phyloP scores from a whole-genome alignment of 2,888 invertebrate genomes.

The Octodonta nipae region DNA sequence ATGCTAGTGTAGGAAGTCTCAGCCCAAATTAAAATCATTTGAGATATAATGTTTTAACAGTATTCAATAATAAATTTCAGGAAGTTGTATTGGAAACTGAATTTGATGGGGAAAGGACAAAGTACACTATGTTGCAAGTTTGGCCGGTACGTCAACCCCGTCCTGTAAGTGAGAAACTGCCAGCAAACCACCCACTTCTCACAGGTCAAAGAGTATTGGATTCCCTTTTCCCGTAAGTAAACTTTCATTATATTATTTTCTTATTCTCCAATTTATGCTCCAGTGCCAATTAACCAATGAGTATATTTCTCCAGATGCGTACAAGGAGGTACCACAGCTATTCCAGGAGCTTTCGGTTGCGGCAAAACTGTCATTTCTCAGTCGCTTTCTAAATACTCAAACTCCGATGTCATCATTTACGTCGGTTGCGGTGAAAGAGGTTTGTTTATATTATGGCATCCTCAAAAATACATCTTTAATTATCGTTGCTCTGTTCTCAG shows the following conservation, averaged over 20 bases:
- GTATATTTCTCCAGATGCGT: slow-evolving; percentile 60
- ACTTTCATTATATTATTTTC: slow-evolving; percentile 1
- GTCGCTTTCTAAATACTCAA: slow-evolving; percentile 97
- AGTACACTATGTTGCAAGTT: slow-evolving; percentile 94
- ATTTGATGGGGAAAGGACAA: slow-evolving; percentile 87
- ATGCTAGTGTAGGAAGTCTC: no score
- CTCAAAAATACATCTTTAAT: not conserved
- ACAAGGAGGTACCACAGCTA: slow-evolving; percentile 96
- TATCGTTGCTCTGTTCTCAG: slow-evolving; percentile 14
- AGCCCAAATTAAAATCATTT: no score
- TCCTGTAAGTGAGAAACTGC: slow-evolving; percentile 92
- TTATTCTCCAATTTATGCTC: not conserved
- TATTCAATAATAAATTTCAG: no score
- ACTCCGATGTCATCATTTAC: slow-evolving; percentile 98
- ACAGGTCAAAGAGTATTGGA: slow-evolving; percentile 97
- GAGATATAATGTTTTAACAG: no score
- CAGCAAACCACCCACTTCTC: slow-evolving; percentile 93
- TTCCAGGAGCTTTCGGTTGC: slow-evolving; percentile 99
- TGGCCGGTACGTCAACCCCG: slow-evolving; percentile 99
- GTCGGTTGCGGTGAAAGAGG: slow-evolving; percentile 98
- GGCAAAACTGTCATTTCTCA: slow-evolving; percentile 99
- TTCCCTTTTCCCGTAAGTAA: slow-evolving; percentile 89
- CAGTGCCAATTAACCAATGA: not conserved
- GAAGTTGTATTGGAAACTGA: slow-evolving; percentile 96
- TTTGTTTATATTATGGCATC: slow-evolving; percentile 10